Conservation (phyloP, 2,888 invertebrate genomes). For the Zhuqinia jingwanae region DNA sequence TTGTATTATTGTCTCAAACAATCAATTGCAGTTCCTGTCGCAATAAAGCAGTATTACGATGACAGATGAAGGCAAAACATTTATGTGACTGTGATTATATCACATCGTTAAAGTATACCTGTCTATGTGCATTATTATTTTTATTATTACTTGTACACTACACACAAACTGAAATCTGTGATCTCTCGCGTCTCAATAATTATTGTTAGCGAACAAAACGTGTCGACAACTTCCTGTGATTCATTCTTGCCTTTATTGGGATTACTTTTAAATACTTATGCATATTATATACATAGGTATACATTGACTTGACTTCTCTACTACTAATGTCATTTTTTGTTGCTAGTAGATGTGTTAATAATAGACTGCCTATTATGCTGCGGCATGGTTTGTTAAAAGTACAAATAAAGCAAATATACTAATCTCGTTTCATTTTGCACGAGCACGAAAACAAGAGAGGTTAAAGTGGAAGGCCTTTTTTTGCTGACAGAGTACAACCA, state of each 20-base stretch:
- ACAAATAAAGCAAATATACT: not conserved
- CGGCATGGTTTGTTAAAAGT: conserved; percentile 18
- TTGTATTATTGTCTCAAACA: no score
- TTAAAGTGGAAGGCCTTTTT: no score
- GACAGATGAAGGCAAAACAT: not conserved
- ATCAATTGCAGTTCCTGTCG: no score
- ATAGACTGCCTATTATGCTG: not conserved
- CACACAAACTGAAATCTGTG: not conserved
- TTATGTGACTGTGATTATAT: not conserved
- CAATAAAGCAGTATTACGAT: not conserved
- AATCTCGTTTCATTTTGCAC: not conserved
- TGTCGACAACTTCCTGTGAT: conserved; percentile 35
- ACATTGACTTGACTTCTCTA: not conserved
- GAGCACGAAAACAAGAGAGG: not conserved
- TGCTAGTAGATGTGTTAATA: no score
- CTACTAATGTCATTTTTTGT: no score
- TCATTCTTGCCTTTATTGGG: not conserved
- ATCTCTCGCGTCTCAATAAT: conserved; percentile 8
- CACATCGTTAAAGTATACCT: no score
- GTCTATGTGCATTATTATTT: no score
- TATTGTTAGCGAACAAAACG: not conserved
- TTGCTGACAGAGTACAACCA: no score
- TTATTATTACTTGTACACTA: not conserved
- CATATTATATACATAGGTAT: no score
- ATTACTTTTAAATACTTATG: no score